Evolutionary conservation across 1,140 invertebrate genomes (phyloP), one percentile per base, ranked within the genome.

Genomic region (Stegodyphus mimosarum): DNA sequence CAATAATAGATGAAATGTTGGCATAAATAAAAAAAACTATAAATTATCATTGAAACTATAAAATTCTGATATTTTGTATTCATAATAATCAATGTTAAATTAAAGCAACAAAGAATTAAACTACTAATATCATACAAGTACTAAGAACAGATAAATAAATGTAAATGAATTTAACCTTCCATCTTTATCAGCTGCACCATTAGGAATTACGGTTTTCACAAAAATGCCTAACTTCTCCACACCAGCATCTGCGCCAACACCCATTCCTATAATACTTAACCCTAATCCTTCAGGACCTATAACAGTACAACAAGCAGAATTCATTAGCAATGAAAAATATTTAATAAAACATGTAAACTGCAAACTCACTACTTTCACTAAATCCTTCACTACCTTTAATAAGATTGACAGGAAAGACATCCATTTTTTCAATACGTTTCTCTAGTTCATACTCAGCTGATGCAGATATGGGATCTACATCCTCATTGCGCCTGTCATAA

Each of bases 371-470:
- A 15, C 15, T 60, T 55, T 15, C 15, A 15, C 5, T 60, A 60
- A 60, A 60, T 60, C 1, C 55, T 60, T 60, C 55, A 10, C 72
- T 53, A 91, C 92, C 93, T 90, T 94, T 94, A 15, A 91, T 87
- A 48, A 99, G 91, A 90, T 98, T 95, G 0, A 99, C 97, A 50
- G 96, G 95, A 90, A 99, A 99, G 5, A 99, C 95, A 90, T 99
- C 95, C 97, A 99, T 99, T 91, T 98, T 98, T 91, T 99, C 98
- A 3, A 99, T 97, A 48, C 98, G 92, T 90, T 99, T 99, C 91
- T 99, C 98, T 52, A 99, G 92, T 92, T 99, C 98, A 90, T 99
- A 99, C 91, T 99, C 98, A 5, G 98, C 98, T 72, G 97, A 98
- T 2, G 98, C 97, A 63, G 97, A 97, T 74, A 99, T 97, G 5